Conservation (phyloP, 1,140 invertebrate species). For the Drosophila kepulauana region DNA sequence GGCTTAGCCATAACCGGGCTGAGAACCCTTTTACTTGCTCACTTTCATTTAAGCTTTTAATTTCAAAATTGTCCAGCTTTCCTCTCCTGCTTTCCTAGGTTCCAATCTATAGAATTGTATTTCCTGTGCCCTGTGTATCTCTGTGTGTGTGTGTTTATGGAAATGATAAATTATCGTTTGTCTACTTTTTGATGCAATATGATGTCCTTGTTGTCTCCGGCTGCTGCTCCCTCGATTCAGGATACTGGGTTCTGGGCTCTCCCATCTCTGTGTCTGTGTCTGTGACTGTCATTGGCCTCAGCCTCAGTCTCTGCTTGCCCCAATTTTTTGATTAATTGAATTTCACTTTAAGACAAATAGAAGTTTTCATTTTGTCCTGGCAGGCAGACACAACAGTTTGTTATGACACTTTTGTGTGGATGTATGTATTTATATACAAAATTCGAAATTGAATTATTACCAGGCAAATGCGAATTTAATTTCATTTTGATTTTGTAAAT, state of each 20-base stretch:
- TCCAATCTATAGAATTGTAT: conserved; percentile 23
- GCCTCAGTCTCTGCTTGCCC: conserved; percentile 38
- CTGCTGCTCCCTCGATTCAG: not conserved
- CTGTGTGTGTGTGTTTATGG: conserved; percentile 46
- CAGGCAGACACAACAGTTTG: conserved; percentile 61
- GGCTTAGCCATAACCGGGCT: conserved; percentile 29
- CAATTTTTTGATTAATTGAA: conserved; percentile 77
- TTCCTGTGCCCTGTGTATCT: conserved; percentile 30
- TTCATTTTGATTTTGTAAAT: conserved; percentile 12
- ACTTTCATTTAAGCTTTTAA: conserved; percentile 58
- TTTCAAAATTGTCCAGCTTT: conserved; percentile 40
- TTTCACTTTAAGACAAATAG: conserved; percentile 73
- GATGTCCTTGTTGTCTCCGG: conserved; percentile 61
- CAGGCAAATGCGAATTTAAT: conserved; percentile 55
- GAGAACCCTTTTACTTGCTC: conserved; percentile 44
- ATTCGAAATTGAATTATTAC: conserved; percentile 70
- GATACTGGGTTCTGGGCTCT: not conserved
- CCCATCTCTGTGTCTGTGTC: not conserved
- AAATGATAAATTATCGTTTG: conserved; percentile 79
- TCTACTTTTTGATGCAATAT: conserved; percentile 77
- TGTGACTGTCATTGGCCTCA: conserved; percentile 8
- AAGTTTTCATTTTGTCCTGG: conserved; percentile 60
- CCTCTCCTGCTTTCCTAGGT: not conserved
- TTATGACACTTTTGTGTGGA: conserved; percentile 63
- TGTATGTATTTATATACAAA: conserved; percentile 14